Evolutionary conservation across 2,888 invertebrate species (phyloP).

Genomic region (Microdon myrmicae): DNA sequence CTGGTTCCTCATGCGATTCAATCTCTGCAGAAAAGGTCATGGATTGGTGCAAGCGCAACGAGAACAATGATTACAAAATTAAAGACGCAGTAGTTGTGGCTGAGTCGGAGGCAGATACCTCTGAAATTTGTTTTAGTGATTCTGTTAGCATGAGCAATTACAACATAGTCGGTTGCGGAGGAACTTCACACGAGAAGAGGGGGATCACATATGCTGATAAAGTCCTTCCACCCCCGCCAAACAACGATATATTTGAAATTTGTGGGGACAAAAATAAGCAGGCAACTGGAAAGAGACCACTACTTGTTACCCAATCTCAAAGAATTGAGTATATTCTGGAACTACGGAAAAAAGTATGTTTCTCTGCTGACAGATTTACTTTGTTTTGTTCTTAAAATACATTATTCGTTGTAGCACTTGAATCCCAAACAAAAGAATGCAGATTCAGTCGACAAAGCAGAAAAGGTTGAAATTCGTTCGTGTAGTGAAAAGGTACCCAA

Average conservation of each 20-base stretch:
- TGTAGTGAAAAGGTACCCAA: too few relatives aligned
- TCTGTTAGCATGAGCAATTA: conserved; percentile 42
- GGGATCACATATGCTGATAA: conserved; percentile 41
- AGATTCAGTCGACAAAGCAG: too few relatives aligned
- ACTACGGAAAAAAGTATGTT: conserved; percentile 47
- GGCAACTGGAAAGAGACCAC: background rate
- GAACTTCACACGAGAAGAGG: conserved; percentile 44
- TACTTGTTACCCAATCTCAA: conserved; percentile 2
- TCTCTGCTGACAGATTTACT: too few relatives aligned
- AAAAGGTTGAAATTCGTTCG: too few relatives aligned
- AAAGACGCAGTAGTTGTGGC: conserved; percentile 9
- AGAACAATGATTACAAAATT: conserved; percentile 22
- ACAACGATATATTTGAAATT: conserved; percentile 45
- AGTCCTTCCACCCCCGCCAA: conserved; percentile 43
- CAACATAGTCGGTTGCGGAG: conserved; percentile 46
- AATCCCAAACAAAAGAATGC: too few relatives aligned
- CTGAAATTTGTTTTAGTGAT: conserved; percentile 55
- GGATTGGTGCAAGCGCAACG: conserved; percentile 56
- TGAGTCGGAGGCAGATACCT: conserved; percentile 7
- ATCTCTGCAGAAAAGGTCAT: conserved; percentile 56
- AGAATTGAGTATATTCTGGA: conserved; percentile 40
- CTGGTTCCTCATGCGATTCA: conserved; percentile 24
- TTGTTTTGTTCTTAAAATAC: too few relatives aligned
- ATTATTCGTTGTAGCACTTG: too few relatives aligned
- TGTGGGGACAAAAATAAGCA: too few relatives aligned